phyloP scores from a whole-genome alignment of 2,888 invertebrate species.

The Morinoia aosen region DNA sequence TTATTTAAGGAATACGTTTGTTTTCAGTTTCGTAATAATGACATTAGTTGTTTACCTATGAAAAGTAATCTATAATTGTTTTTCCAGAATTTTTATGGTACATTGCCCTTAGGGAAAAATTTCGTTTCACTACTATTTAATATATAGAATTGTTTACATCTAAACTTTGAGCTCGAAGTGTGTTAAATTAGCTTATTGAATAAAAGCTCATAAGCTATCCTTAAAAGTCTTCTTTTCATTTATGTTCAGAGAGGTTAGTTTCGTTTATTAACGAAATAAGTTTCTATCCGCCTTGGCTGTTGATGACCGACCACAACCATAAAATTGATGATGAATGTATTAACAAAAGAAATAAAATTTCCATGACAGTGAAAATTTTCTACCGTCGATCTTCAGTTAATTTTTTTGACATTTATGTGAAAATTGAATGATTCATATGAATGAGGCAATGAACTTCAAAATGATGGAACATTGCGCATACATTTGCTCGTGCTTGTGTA shows the following conservation, averaged over 20 bases:
- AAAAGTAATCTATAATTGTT: neutral
- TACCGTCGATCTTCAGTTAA: neutral
- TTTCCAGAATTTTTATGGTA: neutral
- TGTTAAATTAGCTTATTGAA: too few relatives aligned
- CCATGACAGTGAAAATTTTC: neutral
- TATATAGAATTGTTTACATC: neutral
- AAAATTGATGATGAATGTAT: neutral
- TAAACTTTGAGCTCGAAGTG: neutral
- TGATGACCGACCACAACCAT: neutral
- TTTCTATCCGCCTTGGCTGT: neutral
- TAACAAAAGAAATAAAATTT: neutral
- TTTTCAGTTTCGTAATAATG: neutral
- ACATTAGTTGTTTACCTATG: neutral
- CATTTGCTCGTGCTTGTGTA: neutral
- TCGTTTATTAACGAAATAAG: too few relatives aligned
- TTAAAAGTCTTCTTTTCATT: too few relatives aligned
- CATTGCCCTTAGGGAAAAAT: neutral
- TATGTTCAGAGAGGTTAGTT: too few relatives aligned
- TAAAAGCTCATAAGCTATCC: too few relatives aligned
- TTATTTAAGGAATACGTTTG: neutral
- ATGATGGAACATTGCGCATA: neutral
- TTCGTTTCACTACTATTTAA: neutral
- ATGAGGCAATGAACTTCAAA: neutral
- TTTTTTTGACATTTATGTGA: neutral
- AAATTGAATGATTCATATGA: neutral